A percentile compares a stretch with the other conserved stretches of the same genome.
Conservation (phyloP, 2,888 invertebrate species). For the Nudaria mundana region DNA sequence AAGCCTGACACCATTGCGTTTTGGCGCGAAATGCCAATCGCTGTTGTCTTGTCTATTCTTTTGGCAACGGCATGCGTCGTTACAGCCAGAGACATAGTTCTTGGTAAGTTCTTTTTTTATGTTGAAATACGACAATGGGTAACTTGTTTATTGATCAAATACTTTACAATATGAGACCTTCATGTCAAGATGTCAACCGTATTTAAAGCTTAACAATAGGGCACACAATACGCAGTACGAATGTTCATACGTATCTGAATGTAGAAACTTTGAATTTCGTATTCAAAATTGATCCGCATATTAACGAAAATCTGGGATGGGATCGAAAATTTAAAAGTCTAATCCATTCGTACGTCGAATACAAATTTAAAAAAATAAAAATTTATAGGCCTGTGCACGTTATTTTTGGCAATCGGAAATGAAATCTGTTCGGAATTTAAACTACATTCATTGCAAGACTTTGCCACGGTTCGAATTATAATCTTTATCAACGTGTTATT, state of each 20-base stretch:
- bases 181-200: conserved; percentile 13
- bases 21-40: conserved; percentile 72
- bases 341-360: conserved; percentile 41
- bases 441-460: conserved; percentile 44
- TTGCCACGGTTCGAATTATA: conserved; percentile 36
- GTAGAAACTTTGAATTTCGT: conserved; percentile 45
- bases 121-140: not conserved
- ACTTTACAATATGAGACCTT: conserved; percentile 7
- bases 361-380: conserved; percentile 42
- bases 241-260: conserved; percentile 38
- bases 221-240: conserved; percentile 29
- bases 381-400: conserved; percentile 25
- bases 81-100: conserved; percentile 65
- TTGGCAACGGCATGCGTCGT: conserved; percentile 52
- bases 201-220: conserved; percentile 35
- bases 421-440: conserved; percentile 43
- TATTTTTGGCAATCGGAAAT: conserved; percentile 57
- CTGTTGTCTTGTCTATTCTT: conserved; percentile 48
- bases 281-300: conserved; percentile 57
- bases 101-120: conserved; percentile 54
- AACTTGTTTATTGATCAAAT: not conserved
- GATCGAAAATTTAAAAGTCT: conserved; percentile 54
- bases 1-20: conserved; percentile 59
- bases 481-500: too few relatives aligned
- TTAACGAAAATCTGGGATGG: conserved; percentile 61